phyloP scores from a whole-genome alignment of 2,113 vertebrate species.

The Amblyornis subalaris region DNA sequence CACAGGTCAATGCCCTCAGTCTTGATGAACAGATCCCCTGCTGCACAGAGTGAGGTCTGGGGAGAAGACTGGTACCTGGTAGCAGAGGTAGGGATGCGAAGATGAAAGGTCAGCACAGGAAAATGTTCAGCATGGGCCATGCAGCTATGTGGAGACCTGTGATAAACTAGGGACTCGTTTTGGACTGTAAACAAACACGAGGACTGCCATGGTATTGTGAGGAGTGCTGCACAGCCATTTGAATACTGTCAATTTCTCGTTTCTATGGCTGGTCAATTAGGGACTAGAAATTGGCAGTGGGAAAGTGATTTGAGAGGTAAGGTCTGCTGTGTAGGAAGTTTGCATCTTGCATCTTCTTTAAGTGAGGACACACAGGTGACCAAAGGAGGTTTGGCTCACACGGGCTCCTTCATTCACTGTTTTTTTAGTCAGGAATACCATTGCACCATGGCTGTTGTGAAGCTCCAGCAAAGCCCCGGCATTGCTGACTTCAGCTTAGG shows the following conservation, averaged over 20 bases:
- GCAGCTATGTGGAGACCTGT: not conserved
- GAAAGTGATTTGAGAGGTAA: not conserved
- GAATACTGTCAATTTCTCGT: not conserved
- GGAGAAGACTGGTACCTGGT: not conserved
- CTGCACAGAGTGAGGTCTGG: not conserved
- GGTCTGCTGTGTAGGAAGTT: not conserved
- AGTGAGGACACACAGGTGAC: not conserved
- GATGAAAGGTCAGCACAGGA: not conserved
- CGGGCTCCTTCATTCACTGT: not conserved
- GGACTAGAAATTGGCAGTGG: not conserved
- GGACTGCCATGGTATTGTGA: not conserved
- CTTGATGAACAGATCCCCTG: not conserved
- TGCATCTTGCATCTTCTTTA: not conserved
- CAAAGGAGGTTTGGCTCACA: not conserved
- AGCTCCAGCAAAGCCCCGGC: not conserved
- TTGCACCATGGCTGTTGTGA: not conserved
- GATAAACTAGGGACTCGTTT: not conserved
- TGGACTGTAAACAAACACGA: not conserved
- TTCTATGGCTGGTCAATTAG: not conserved
- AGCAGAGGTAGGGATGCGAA: not conserved
- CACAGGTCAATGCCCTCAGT: fast-evolving
- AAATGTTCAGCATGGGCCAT: fast-evolving
- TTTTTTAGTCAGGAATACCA: not conserved
- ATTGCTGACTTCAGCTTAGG: not conserved
- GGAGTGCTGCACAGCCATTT: not conserved